Evolutionary conservation across 1,140 invertebrate species (phyloP).

Genomic region (Drosophila bipectinata): DNA sequence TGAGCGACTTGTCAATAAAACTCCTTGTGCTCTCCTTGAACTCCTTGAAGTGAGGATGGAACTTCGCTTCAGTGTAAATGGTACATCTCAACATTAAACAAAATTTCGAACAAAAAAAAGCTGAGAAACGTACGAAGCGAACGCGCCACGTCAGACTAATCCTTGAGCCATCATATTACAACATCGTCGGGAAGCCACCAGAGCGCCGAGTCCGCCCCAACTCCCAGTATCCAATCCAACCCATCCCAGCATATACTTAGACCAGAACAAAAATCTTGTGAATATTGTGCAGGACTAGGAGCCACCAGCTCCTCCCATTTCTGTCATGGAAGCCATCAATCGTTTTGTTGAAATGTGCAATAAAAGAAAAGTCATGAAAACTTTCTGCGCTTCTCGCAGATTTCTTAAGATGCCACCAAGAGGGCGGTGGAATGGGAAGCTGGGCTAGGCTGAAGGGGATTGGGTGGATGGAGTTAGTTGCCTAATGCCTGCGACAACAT

Average conservation of each 20-base stretch:
- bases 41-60: conserved; percentile 1
- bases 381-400: conserved; percentile 80
- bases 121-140: conserved; percentile 38
- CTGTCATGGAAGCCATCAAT: conserved; percentile 83
- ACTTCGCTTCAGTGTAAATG: conserved; percentile 11
- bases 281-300: conserved; percentile 58
- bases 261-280: conserved; percentile 66
- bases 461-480: conserved; percentile 43
- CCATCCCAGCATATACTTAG: conserved; percentile 7
- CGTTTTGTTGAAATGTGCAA: conserved; percentile 84
- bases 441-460: conserved; percentile 5
- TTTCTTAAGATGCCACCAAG: conserved; percentile 44
- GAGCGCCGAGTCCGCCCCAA: conserved; percentile 3
- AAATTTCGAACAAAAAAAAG: conserved; percentile 69
- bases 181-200: conserved; percentile 52
- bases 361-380: conserved; percentile 84
- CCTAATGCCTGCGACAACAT: conserved; percentile 79
- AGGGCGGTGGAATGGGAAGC: not conserved
- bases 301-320: conserved; percentile 23
- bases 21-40: no score
- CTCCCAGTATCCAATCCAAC: conserved; percentile 2
- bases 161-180: conserved; percentile 78
- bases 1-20: conserved; percentile 57
- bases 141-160: conserved; percentile 74
- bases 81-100: conserved; percentile 63